Evolutionary conservation across 2,888 invertebrate species (phyloP), one percentile per base, ranked within the genome.

Genomic region (Trissolcus brochymenae): DNA sequence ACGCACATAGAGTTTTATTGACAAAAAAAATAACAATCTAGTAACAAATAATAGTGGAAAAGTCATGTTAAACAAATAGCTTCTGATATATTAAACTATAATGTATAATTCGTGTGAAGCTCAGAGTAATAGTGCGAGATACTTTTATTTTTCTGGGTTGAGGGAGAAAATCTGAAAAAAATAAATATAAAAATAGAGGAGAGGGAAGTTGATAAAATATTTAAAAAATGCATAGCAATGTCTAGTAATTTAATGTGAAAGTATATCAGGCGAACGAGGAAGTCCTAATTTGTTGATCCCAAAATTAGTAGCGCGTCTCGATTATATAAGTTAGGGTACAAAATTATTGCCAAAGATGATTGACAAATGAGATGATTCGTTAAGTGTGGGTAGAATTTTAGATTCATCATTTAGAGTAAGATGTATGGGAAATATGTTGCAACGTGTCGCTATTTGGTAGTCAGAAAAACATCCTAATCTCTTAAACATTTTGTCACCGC

Each of bases 301-400:
- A 13, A 51, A 75, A 53, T 68, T 68, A 29, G 53, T 16, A 54
- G 64, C 51, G 59, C 64, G 35, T 72, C 59, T 68, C 53, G 55
- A 46, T 16, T 49, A 68, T 64, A 53, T 74, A 59, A 64, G 16
- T 53, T 59, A 35, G 35, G 35, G 35, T 35, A 35, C 53, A 51
- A 17, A 55, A 50, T 68, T 64, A 75, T 65, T 57, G 75, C 75
- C 75, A 75, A 75, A 75, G 65, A 64, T 57, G 56, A 68, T 68
- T 49, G 64, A 68, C 29, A 29, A 49, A 51, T 51, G 55, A 68
- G 49, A 40, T 16, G 49, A 64, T 50, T 68, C 49, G 54, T 74
- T 68, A 6, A 6, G 46, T 46, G n/a, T 9, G 6, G 50, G 59
- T 68, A 64, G 54, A 64, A n/a, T 59, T 64, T 59, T 54, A 29